Conservation (phyloP, 1,140 invertebrate species). For the Platorchestia sp. region DNA sequence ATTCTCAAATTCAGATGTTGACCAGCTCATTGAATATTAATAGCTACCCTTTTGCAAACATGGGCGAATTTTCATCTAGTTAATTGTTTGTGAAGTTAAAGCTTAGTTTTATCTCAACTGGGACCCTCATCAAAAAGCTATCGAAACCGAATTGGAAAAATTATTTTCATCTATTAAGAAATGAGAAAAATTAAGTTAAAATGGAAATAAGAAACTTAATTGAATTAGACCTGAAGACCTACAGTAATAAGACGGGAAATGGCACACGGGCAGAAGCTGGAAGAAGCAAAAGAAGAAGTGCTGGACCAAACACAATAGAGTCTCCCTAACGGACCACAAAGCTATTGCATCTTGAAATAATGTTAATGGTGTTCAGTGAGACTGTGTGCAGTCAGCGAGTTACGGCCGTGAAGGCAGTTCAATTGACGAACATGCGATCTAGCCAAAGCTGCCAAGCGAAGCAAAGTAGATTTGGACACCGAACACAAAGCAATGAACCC, state of each 20-base stretch:
- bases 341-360: background rate
- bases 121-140: background rate
- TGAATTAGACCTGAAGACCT: background rate
- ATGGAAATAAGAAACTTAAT: background rate
- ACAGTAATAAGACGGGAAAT: background rate
- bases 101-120: background rate
- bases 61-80: too few relatives aligned
- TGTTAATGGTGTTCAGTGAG: background rate
- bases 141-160: background rate
- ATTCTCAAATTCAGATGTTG: too few relatives aligned
- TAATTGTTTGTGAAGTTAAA: background rate
- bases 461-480: background rate
- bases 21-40: too few relatives aligned
- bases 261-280: background rate
- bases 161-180: too few relatives aligned
- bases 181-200: background rate
- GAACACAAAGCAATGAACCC: background rate
- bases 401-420: background rate
- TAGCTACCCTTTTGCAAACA: too few relatives aligned
- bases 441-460: background rate
- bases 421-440: background rate
- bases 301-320: background rate
- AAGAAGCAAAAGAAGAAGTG: background rate
- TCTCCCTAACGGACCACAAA: background rate
- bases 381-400: background rate